Evolutionary conservation across 2,797 vertebrate genomes (phyloP).

Genomic region (Rhadinocentrus ornatus): DNA sequence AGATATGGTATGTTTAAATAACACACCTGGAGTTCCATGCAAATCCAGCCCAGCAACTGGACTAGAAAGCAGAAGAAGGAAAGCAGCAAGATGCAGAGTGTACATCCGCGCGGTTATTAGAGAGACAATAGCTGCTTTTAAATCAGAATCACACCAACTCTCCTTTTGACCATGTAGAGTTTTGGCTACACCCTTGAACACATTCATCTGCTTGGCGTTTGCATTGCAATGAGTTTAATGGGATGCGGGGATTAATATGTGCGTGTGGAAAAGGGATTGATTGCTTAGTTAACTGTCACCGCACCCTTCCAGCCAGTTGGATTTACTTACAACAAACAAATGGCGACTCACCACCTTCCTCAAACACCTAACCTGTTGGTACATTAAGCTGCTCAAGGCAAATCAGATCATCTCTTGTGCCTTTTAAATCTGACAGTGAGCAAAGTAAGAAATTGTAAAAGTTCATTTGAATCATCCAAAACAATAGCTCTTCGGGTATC

Average conservation of each 20-base stretch:
- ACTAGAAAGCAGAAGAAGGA: slow-evolving; percentile 38
- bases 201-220: slow-evolving; percentile 6
- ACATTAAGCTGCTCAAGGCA: slow-evolving; percentile 73
- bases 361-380: slow-evolving; percentile 81
- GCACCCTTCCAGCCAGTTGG: slow-evolving; percentile 71
- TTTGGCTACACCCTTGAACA: slow-evolving; percentile 14
- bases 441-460: not conserved
- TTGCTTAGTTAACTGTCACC: slow-evolving; percentile 72
- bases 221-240: slow-evolving; percentile 28
- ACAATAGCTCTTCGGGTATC: not conserved
- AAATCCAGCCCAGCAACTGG: slow-evolving; percentile 64
- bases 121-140: slow-evolving; percentile 16
- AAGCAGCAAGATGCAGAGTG: not conserved
- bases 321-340: slow-evolving; percentile 82
- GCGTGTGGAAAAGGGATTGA: slow-evolving; percentile 65
- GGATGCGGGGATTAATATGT: slow-evolving; percentile 55
- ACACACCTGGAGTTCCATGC: slow-evolving; percentile 78
- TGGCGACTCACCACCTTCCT: slow-evolving; percentile 71
- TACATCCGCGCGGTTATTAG: not conserved
- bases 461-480: no score
- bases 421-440: slow-evolving; percentile 65
- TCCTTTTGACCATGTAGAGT: slow-evolving; percentile 3
- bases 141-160: slow-evolving; percentile 64
- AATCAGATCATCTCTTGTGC: slow-evolving; percentile 75
- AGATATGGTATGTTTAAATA: slow-evolving; percentile 72